These are phyloP conservation scores for Pteronura brasiliensis DNA, from an alignment of 2,113 vertebrate species.

Conservation along the genomic window DNA sequence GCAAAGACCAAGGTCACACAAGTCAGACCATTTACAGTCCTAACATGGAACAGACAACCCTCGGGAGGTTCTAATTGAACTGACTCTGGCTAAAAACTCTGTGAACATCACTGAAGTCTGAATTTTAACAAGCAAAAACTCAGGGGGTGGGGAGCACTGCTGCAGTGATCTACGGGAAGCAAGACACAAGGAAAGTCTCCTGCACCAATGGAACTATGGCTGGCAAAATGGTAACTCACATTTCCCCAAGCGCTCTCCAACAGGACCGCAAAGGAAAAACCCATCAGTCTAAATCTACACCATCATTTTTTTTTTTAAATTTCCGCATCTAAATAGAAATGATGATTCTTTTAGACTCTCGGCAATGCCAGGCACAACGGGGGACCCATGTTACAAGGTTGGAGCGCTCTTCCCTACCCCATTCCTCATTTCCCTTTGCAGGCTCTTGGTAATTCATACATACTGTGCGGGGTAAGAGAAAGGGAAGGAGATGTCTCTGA, in stretches of 20 bases:
- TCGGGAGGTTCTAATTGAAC: background rate
- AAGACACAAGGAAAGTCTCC: background rate
- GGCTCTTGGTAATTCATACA: background rate
- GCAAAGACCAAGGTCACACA: background rate
- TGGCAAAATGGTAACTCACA: background rate
- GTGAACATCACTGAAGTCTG: background rate
- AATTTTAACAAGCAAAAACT: conserved; percentile 40
- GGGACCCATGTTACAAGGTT: too few relatives aligned
- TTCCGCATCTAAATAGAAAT: background rate
- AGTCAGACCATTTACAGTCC: background rate
- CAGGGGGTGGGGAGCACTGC: background rate
- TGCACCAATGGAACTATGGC: background rate
- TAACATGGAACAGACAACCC: background rate
- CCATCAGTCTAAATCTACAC: background rate
- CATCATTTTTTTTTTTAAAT: background rate
- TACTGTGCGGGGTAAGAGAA: background rate
- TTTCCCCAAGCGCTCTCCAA: background rate
- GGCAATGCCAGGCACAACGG: background rate
- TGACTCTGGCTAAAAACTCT: background rate
- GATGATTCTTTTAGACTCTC: background rate
- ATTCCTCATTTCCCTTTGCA: background rate
- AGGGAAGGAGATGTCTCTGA: background rate
- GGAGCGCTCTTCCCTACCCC: background rate
- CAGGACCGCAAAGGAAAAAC: background rate
- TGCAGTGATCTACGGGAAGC: background rate